Percentiles rank a stretch among this genome's conserved stretches.
phyloP scores from a whole-genome alignment of 2,113 vertebrate species.

The Misgurnus mizolepis region DNA sequence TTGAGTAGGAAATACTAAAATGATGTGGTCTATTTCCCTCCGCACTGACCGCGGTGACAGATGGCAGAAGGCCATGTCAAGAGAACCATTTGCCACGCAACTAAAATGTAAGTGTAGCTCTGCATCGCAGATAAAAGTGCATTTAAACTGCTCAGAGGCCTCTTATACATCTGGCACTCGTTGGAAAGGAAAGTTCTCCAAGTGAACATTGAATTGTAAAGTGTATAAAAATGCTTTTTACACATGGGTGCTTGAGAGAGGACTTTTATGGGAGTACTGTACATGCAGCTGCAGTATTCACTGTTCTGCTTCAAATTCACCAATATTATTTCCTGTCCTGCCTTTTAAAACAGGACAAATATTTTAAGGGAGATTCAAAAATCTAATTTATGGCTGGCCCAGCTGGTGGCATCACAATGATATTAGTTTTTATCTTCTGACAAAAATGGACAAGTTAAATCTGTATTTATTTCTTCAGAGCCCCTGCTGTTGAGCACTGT shows the following conservation, averaged over 20 bases:
- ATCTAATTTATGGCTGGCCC: neutral
- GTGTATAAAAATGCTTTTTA: constrained; percentile 23
- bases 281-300: neutral
- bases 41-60: constrained; percentile 51
- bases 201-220: constrained; percentile 19
- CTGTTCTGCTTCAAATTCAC: constrained; percentile 8
- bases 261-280: neutral
- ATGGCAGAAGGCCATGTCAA: constrained; percentile 48
- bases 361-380: neutral
- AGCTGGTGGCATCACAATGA: constrained; percentile 4
- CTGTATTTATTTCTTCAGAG: constrained; percentile 6
- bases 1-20: constrained; percentile 3
- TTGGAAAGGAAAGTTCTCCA: constrained; percentile 5
- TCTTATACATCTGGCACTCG: constrained; percentile 13
- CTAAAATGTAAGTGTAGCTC: constrained; percentile 52
- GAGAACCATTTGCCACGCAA: constrained; percentile 51
- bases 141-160: constrained; percentile 43
- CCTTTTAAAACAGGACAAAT: neutral
- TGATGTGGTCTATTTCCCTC: constrained; percentile 14
- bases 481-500: neutral
- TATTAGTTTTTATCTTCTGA: constrained; percentile 35
- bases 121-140: constrained; percentile 33
- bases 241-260: constrained; percentile 4
- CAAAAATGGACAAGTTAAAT: neutral
- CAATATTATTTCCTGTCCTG: neutral